A percentile compares a stretch with the other conserved stretches of the same genome.
Conservation (phyloP, 1,140 invertebrate species). For the Sitophilus oryzae region DNA sequence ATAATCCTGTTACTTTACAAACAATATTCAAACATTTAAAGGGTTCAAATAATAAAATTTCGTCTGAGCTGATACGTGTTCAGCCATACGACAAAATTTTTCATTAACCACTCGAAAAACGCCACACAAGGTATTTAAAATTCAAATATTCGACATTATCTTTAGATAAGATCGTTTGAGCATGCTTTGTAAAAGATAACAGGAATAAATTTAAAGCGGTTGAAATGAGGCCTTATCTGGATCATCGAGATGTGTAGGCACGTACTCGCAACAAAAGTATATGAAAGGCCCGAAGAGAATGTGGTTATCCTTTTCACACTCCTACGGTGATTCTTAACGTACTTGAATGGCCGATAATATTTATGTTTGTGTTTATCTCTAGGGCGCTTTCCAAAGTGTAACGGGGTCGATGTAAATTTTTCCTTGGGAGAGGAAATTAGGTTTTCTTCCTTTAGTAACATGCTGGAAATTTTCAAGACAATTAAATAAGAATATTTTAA, state of each 20-base stretch:
- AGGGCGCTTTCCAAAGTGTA: not conserved
- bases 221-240: slow-evolving; percentile 3
- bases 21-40: no score
- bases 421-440: not conserved
- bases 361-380: not conserved
- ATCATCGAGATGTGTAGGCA: slow-evolving; percentile 20
- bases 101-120: slow-evolving; percentile 5
- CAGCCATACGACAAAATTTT: not conserved
- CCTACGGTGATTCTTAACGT: not conserved
- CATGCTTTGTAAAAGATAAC: slow-evolving; percentile 19
- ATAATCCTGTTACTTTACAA: no score
- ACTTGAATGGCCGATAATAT: not conserved
- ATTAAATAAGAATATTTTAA: not conserved
- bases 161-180: slow-evolving; percentile 19
- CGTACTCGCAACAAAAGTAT: slow-evolving; percentile 13
- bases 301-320: not conserved
- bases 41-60: no score
- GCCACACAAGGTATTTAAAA: slow-evolving; percentile 21
- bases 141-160: slow-evolving; percentile 30
- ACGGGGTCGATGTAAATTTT: not conserved
- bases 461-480: not conserved
- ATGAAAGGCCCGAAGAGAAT: not conserved
- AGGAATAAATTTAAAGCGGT: not conserved
- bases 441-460: not conserved
- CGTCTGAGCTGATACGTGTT: not conserved